phyloP scores from a whole-genome alignment of 1,140 invertebrate species.

The Belonocnema kinseyi region DNA sequence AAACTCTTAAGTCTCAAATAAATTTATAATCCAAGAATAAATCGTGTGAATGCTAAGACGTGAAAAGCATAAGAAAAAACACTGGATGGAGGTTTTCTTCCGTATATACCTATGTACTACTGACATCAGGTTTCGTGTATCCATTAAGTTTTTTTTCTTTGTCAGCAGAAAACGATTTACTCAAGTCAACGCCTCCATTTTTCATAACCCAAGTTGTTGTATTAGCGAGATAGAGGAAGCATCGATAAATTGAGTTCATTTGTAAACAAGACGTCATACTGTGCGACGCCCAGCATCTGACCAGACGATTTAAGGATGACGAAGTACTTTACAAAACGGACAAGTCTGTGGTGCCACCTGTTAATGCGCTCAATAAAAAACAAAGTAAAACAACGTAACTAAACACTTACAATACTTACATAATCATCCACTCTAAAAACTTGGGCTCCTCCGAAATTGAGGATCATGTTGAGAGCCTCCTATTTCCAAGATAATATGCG shows the following conservation, averaged over 20 bases:
- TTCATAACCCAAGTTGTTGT: background rate
- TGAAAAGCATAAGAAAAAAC: background rate
- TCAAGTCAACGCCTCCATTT: background rate
- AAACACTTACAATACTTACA: background rate
- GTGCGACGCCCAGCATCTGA: background rate
- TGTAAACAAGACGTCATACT: slow-evolving; percentile 13
- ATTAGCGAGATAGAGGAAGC: background rate
- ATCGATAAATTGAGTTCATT: background rate
- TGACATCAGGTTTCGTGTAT: background rate
- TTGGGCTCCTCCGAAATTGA: background rate
- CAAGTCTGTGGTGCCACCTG: background rate
- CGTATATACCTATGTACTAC: background rate
- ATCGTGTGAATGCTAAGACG: background rate
- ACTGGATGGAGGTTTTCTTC: background rate
- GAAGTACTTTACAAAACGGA: background rate
- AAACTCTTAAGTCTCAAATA: background rate
- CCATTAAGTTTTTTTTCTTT: slow-evolving; percentile 1
- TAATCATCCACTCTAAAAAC: slow-evolving; percentile 14
- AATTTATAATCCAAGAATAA: background rate
- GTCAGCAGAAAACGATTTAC: slow-evolving; percentile 5
- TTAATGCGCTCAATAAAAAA: background rate
- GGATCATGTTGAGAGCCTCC: background rate
- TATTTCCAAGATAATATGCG: too few species aligned
- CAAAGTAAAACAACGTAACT: background rate
- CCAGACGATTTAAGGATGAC: slow-evolving; percentile 4